A percentile compares a stretch with the other conserved stretches of the same genome.
Conservation (phyloP, 2,888 invertebrate genomes). For the Hyppa rectilinea region DNA sequence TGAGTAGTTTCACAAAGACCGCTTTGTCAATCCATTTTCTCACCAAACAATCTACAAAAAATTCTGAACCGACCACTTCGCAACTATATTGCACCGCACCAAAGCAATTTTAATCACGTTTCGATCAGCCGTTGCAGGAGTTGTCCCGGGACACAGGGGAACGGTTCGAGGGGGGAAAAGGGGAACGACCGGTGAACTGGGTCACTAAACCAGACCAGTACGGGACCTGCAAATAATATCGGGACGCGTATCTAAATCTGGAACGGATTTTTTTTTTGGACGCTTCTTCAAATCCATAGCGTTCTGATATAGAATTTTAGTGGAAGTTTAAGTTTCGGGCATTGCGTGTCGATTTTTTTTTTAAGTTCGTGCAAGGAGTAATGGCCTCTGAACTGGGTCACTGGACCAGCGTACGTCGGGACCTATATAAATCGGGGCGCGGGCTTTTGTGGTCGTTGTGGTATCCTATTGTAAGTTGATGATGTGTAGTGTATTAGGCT, state of each 20-base stretch:
- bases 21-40: background rate
- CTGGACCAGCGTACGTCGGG: constrained; percentile 21
- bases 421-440: constrained; percentile 28
- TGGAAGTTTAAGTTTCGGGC: background rate
- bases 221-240: constrained; percentile 72
- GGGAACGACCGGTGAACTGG: constrained; percentile 74
- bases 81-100: constrained; percentile 43
- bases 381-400: constrained; percentile 50
- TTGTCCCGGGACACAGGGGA: constrained; percentile 65
- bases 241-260: constrained; percentile 67
- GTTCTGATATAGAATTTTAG: constrained; percentile 5
- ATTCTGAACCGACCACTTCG: constrained; percentile 2
- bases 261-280: constrained; percentile 16
- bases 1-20: background rate
- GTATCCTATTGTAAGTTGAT: constrained; percentile 20
- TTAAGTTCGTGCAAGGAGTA: constrained; percentile 18
- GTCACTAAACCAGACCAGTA: constrained; percentile 80
- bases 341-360: constrained; percentile 8
- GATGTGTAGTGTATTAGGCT: constrained; percentile 1
- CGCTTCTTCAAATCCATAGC: background rate
- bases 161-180: constrained; percentile 56
- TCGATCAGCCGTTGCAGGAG: constrained; percentile 63
- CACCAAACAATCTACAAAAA: constrained; percentile 3
- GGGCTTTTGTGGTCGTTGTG: constrained; percentile 23
- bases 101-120: constrained; percentile 60